phyloP scores from a whole-genome alignment of 2,113 vertebrate species.

The Stegastes partitus region DNA sequence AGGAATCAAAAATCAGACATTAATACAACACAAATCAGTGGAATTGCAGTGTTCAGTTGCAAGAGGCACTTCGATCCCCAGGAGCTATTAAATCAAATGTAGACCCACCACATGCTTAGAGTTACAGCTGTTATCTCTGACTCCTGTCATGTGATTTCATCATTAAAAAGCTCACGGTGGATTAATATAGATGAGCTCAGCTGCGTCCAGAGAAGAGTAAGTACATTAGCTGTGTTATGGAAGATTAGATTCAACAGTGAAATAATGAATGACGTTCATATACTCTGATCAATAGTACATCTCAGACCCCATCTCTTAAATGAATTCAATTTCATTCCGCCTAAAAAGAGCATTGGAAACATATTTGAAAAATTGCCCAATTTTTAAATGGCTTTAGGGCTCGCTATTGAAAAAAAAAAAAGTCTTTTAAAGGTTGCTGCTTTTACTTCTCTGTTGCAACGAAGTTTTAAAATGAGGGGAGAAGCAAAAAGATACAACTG shows the following conservation, averaged over 20 bases:
- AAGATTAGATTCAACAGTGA: constrained; percentile 43
- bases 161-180: constrained; percentile 21
- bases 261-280: constrained; percentile 30
- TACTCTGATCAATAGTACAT: constrained; percentile 54
- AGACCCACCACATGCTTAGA: not conserved
- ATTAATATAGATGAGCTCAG: constrained; percentile 40
- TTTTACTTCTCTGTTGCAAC: not conserved
- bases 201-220: constrained; percentile 16
- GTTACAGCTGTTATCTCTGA: not conserved
- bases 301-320: constrained; percentile 21
- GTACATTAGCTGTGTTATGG: constrained; percentile 23
- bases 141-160: constrained; percentile 15
- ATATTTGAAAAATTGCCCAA: not conserved
- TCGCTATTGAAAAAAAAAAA: not conserved
- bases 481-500: not conserved
- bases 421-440: not conserved
- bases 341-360: constrained; percentile 25
- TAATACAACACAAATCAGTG: constrained; percentile 9
- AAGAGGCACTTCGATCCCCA: constrained; percentile 2
- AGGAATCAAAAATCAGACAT: not conserved
- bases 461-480: not conserved
- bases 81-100: constrained; percentile 8
- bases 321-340: constrained; percentile 28
- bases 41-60: constrained; percentile 2
- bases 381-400: constrained; percentile 19